phyloP scores from a whole-genome alignment of 2,888 invertebrate genomes.

The Epinotia bilunana region DNA sequence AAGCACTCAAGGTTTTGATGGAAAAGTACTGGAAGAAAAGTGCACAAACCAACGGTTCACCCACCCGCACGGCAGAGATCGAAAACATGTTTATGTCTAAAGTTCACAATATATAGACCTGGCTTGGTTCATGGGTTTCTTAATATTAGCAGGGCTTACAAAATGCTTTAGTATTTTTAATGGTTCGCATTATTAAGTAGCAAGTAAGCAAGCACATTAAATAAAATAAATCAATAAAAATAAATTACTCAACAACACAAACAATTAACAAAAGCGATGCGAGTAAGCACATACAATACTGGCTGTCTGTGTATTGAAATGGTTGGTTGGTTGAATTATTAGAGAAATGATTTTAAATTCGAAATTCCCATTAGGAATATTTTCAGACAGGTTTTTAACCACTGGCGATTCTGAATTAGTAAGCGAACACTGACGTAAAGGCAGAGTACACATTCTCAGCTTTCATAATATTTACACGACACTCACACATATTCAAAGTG shows the following conservation, averaged over 20 bases:
- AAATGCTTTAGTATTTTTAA: background rate
- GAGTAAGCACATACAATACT: too few species aligned
- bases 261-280: too few species aligned
- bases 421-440: slow-evolving; percentile 58
- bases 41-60: slow-evolving; percentile 56
- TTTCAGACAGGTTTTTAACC: slow-evolving; percentile 63
- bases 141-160: background rate
- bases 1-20: slow-evolving; percentile 61
- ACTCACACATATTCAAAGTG: slow-evolving; percentile 52
- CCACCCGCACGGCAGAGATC: slow-evolving; percentile 53
- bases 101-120: background rate
- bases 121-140: background rate
- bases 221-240: too few species aligned
- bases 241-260: too few species aligned
- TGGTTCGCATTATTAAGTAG: too few species aligned
- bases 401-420: slow-evolving; percentile 65
- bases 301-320: too few species aligned
- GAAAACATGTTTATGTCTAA: slow-evolving; percentile 59
- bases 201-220: too few species aligned
- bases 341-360: too few species aligned
- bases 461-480: slow-evolving; percentile 59
- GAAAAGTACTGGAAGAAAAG: slow-evolving; percentile 77
- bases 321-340: too few species aligned
- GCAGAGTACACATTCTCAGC: slow-evolving; percentile 59
- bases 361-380: slow-evolving; percentile 24